Percentiles rank a stretch among this genome's conserved stretches.
These are phyloP conservation scores for Celastrina argiolus DNA, from an alignment of 2,888 invertebrate species.

Conservation along the genomic window DNA sequence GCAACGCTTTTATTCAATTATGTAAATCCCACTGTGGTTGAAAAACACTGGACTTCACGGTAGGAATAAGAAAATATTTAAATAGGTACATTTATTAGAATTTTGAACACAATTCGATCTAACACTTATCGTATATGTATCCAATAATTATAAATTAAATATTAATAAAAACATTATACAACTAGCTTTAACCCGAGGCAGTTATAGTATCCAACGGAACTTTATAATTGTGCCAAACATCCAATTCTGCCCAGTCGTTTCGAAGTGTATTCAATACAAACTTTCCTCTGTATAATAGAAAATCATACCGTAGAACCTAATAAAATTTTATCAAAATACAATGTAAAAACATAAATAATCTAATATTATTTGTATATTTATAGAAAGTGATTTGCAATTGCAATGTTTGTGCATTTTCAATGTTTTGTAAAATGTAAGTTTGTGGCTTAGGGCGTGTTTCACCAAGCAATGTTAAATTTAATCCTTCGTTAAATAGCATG, in stretches of 20 bases:
- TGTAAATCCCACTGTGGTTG: neutral
- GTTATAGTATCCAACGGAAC: too few relatives aligned
- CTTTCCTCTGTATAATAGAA: too few relatives aligned
- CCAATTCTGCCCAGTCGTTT: too few relatives aligned
- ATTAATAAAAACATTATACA: neutral
- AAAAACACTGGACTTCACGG: neutral
- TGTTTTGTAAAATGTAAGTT: neutral
- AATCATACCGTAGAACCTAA: slow-evolving; percentile 4
- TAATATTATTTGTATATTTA: neutral
- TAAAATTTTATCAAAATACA: neutral
- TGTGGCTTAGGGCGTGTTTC: slow-evolving; percentile 14
- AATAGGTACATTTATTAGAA: slow-evolving; percentile 12
- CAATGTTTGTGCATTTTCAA: neutral
- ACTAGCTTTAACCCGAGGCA: too few relatives aligned
- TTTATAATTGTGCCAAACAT: too few relatives aligned
- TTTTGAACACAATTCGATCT: slow-evolving; percentile 20
- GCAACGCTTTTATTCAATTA: neutral
- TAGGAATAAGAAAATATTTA: slow-evolving; percentile 1
- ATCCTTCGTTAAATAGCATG: too few relatives aligned
- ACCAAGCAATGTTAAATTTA: too few relatives aligned
- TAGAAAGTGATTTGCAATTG: neutral
- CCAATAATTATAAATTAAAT: neutral
- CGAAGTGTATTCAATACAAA: too few relatives aligned
- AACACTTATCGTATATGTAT: neutral
- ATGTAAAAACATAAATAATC: neutral